Evolutionary conservation across 2,113 vertebrate species (phyloP).

Genomic region (Oreochromis aureus): DNA sequence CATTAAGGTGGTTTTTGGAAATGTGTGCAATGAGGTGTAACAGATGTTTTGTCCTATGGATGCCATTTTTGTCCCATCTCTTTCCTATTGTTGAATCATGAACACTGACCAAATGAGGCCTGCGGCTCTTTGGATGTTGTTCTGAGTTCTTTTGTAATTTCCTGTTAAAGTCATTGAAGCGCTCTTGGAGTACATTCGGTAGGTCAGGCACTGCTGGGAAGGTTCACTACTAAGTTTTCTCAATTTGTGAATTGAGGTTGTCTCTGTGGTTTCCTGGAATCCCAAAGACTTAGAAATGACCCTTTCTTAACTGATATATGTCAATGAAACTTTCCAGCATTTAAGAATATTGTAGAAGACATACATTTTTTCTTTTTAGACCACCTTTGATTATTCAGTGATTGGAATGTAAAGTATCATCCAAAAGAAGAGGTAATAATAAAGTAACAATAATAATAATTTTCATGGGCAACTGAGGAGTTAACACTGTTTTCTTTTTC

Average conservation of each 20-base stretch:
- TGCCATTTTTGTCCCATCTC: not conserved
- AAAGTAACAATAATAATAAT: not conserved
- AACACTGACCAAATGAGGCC: not conserved
- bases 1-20: not conserved
- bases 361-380: not conserved
- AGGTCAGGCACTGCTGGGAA: not conserved
- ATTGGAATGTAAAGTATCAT: not conserved
- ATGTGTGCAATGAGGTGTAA: not conserved
- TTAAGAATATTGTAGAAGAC: not conserved
- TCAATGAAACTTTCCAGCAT: not conserved
- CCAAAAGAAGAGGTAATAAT: not conserved
- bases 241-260: accelerated
- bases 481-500: not conserved
- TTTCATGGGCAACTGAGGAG: not conserved
- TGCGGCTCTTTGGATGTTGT: not conserved
- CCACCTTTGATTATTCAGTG: not conserved
- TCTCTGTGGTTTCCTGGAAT: not conserved
- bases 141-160: not conserved
- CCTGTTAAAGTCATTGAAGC: not conserved
- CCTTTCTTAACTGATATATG: not conserved
- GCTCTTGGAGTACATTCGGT: not conserved
- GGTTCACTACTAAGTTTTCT: not conserved
- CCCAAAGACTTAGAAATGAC: not conserved
- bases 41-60: not conserved
- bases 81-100: not conserved